Evolutionary conservation across 2,888 invertebrate species (phyloP), one percentile per base, ranked within the genome.

Genomic region (Thera britannica): DNA sequence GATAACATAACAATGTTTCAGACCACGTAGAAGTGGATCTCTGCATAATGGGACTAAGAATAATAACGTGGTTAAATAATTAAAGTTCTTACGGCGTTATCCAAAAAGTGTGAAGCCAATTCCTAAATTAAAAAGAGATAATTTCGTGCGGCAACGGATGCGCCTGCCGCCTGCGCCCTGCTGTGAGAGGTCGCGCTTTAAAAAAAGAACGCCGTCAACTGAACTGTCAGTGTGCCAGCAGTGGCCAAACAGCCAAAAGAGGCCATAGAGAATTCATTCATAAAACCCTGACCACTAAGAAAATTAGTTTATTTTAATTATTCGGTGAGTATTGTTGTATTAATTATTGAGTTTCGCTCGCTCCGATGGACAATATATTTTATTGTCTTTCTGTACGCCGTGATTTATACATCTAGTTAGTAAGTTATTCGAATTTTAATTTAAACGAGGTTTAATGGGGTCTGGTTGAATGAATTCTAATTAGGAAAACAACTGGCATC

Each of bases 261-360:
- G 62, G 64, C 77, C 77, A 81, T 79, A 80, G 81, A 85, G 79
- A 79, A 85, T 90, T 88, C 90, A 92, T 92, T 93, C 93, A 93
- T 89, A 89, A 91, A 89, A 83, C 79, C 74, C 79, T 75, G 83
- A 78, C 82, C 88, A 84, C 84, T 87, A 86, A 84, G 79, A 83
- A 90, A 91, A 92, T 93, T 90, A 90, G 93, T 93, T 93, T 92
- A 92, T 93, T 93, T 93, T 93, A 93, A 93, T 93, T 91, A 93
- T 88, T 82, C 85, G 81, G 82, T 86, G 84, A 87, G 88, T 87
- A 92, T 92, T 92, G 90, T 92, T 90, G 86, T 93, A 90, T 92
- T 92, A 90, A 93, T 92, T 90, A 91, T 90, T 86, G 79, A 77
- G 79, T 81, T 81, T 79, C 83, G 81, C 79, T 66, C 80, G 81